Conservation (phyloP, 2,797 vertebrate species). For the Xenentodon cancila region DNA sequence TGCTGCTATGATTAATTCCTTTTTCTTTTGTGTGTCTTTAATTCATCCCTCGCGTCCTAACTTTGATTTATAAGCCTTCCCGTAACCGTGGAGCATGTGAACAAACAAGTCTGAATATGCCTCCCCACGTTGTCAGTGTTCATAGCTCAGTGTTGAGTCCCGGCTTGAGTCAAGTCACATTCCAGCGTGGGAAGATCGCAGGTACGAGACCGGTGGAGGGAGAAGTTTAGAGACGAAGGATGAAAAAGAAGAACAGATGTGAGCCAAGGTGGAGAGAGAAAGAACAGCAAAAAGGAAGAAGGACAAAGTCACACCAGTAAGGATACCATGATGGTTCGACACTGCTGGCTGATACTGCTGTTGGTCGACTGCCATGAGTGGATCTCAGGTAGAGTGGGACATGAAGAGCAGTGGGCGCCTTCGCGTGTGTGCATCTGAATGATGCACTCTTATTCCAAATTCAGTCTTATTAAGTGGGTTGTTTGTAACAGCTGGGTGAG, state of each 20-base stretch:
- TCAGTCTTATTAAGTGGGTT: background rate
- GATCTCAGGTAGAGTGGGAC: slow-evolving; percentile 67
- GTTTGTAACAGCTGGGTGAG: background rate
- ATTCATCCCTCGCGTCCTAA: background rate
- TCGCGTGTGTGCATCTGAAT: slow-evolving; percentile 7
- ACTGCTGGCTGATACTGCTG: slow-evolving; percentile 67
- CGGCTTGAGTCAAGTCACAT: slow-evolving; percentile 62
- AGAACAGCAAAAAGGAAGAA: background rate
- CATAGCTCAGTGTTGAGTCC: slow-evolving; percentile 23
- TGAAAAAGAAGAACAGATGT: slow-evolving; percentile 24
- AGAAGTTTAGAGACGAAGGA: slow-evolving; percentile 21
- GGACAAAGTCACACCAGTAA: slow-evolving; percentile 27
- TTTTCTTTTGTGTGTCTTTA: background rate
- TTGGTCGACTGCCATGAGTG: slow-evolving; percentile 42
- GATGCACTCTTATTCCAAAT: background rate
- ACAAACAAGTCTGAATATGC: slow-evolving; percentile 79
- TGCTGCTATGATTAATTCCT: no score
- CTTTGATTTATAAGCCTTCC: background rate
- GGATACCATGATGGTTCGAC: slow-evolving; percentile 55
- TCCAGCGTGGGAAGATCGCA: slow-evolving; percentile 51
- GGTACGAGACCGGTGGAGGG: slow-evolving; percentile 24
- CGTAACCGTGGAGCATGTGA: slow-evolving; percentile 6
- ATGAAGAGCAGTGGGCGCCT: slow-evolving; percentile 14
- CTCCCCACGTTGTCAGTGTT: slow-evolving; percentile 29
- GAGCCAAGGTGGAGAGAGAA: slow-evolving; percentile 5